Evolutionary conservation across 2,797 vertebrate genomes (phyloP).

Genomic region (Artibeus lituratus): DNA sequence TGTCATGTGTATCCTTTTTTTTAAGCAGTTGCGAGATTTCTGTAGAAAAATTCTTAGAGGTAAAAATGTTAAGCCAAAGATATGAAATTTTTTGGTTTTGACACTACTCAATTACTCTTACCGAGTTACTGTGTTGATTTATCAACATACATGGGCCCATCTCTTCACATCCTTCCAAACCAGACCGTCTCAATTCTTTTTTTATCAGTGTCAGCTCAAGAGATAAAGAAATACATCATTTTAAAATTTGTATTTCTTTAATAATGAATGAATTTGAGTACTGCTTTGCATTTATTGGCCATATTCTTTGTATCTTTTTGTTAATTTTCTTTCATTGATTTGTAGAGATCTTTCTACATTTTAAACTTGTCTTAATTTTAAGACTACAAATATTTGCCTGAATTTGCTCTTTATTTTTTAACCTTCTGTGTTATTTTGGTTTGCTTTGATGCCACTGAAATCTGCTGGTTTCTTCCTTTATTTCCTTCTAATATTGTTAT

Average conservation of each 20-base stretch:
- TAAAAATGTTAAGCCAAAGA: slow-evolving; percentile 22
- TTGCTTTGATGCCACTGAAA: neutral
- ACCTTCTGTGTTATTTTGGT: neutral
- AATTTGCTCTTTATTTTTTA: slow-evolving; percentile 10
- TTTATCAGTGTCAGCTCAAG: neutral
- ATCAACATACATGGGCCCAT: neutral
- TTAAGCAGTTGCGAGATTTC: neutral
- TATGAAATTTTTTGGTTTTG: neutral
- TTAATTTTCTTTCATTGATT: slow-evolving; percentile 4
- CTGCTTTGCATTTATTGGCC: neutral
- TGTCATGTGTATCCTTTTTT: neutral
- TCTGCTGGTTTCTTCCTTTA: neutral
- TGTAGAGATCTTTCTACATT: neutral
- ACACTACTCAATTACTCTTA: neutral
- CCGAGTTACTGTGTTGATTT: neutral
- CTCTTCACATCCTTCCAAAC: neutral
- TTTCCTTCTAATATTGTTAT: neutral
- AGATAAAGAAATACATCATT: neutral
- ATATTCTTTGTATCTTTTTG: neutral
- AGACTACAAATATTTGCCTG: neutral
- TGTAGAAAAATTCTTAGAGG: neutral
- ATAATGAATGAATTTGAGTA: neutral
- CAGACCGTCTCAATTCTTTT: neutral
- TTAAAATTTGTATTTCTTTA: neutral
- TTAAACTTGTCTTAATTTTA: slow-evolving; percentile 29